These are phyloP conservation scores for Amphimallon solstitiale DNA, from an alignment of 2,888 invertebrate species.

Conservation along the genomic window DNA sequence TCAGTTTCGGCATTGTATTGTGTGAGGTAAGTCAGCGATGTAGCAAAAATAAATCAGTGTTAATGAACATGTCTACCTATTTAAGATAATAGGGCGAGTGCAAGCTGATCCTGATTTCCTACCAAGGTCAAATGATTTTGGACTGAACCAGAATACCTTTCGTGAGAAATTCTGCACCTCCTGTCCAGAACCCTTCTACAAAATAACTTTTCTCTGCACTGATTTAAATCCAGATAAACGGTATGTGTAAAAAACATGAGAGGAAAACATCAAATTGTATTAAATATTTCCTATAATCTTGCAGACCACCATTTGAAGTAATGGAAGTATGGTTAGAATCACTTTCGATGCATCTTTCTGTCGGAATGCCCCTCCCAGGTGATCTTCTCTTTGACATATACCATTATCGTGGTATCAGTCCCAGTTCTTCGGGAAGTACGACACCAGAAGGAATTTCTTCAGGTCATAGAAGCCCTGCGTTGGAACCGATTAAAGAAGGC, in stretches of 20 bases:
- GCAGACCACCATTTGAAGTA: slow-evolving; percentile 89
- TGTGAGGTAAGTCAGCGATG: slow-evolving; percentile 77
- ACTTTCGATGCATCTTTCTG: slow-evolving; percentile 76
- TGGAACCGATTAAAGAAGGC: slow-evolving; percentile 68
- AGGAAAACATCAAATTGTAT: neutral
- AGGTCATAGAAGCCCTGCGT: slow-evolving; percentile 63
- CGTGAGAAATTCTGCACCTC: slow-evolving; percentile 84
- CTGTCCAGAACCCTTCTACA: slow-evolving; percentile 89
- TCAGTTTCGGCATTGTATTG: slow-evolving; percentile 93
- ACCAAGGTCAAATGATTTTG: slow-evolving; percentile 91
- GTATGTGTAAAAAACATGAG: slow-evolving; percentile 62
- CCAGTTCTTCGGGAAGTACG: slow-evolving; percentile 70
- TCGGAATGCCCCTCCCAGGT: slow-evolving; percentile 71
- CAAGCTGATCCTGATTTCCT: slow-evolving; percentile 95
- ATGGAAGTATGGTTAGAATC: slow-evolving; percentile 90
- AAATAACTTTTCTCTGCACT: slow-evolving; percentile 90
- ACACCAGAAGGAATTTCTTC: slow-evolving; percentile 68
- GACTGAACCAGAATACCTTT: slow-evolving; percentile 87
- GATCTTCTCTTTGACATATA: slow-evolving; percentile 80
- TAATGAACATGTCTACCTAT: slow-evolving; percentile 7
- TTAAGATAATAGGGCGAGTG: slow-evolving; percentile 90
- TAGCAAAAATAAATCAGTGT: slow-evolving; percentile 8
- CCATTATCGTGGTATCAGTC: slow-evolving; percentile 72
- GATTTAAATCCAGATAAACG: slow-evolving; percentile 90
- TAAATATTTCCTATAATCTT: neutral